Evolutionary conservation across 1,140 invertebrate genomes (phyloP).

Genomic region (Leptinotarsa defecta): DNA sequence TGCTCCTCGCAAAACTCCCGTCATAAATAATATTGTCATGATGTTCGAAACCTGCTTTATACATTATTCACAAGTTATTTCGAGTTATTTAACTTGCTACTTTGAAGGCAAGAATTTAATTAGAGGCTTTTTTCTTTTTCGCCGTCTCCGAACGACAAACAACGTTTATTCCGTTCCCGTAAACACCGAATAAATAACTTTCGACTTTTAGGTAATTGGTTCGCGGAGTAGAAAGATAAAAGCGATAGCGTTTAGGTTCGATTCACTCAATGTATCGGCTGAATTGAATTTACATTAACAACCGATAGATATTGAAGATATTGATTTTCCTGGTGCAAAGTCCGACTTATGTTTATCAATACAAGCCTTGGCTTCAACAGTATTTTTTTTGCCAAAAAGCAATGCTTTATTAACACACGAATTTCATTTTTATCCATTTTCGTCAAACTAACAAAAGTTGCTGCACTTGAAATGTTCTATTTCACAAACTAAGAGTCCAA

Average conservation of each 20-base stretch:
- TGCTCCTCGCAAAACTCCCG: conserved; percentile 15
- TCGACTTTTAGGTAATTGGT: conserved; percentile 3
- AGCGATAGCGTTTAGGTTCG: not conserved
- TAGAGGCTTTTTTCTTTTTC: conserved; percentile 24
- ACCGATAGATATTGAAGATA: too few species aligned
- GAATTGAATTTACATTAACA: too few species aligned
- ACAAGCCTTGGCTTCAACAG: too few species aligned
- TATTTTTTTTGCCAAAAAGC: too few species aligned
- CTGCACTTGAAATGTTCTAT: too few species aligned
- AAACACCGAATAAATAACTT: conserved; percentile 4
- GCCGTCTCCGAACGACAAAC: not conserved
- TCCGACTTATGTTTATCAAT: too few species aligned
- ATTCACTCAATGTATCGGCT: not conserved
- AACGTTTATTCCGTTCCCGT: conserved; percentile 8
- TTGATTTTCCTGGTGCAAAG: too few species aligned
- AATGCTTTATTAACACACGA: too few species aligned
- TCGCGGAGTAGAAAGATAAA: not conserved
- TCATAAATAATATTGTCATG: conserved; percentile 31
- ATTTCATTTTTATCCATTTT: too few species aligned
- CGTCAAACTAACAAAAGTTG: too few species aligned
- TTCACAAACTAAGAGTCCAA: too few species aligned
- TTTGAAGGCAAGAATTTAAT: conserved; percentile 31
- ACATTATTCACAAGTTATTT: conserved; percentile 29
- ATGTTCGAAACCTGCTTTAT: conserved; percentile 32
- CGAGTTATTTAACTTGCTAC: conserved; percentile 31